These are phyloP conservation scores for Acanthosoma haemorrhoidale DNA, from an alignment of 2,888 invertebrate genomes.

Conservation along the genomic window DNA sequence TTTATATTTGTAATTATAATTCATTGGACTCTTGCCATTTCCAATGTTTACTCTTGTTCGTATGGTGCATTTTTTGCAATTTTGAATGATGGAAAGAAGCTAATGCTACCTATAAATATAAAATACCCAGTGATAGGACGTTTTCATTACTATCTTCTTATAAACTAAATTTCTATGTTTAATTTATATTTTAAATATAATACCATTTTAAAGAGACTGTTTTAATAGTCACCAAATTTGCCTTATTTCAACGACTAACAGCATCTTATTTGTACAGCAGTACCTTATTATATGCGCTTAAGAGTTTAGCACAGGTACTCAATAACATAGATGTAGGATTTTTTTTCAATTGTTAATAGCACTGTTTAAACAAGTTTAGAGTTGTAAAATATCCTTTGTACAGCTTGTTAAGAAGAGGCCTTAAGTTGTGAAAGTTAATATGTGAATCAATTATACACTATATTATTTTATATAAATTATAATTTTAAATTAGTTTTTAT, in stretches of 20 bases:
- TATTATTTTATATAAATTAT: constrained; percentile 9
- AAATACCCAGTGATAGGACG: constrained; percentile 29
- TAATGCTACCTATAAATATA: neutral
- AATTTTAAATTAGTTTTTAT: neutral
- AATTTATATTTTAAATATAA: neutral
- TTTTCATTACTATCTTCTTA: neutral
- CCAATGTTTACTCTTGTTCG: constrained; percentile 9
- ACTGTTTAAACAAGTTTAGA: neutral
- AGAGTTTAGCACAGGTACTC: constrained; percentile 13
- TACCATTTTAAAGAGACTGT: constrained; percentile 47
- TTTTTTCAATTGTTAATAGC: constrained; percentile 4
- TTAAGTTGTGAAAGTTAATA: constrained; percentile 18
- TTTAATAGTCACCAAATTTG: constrained; percentile 49
- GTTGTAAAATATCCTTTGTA: neutral
- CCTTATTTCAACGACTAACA: constrained; percentile 44
- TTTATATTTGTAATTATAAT: constrained; percentile 22
- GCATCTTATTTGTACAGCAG: neutral
- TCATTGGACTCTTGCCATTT: constrained; percentile 19
- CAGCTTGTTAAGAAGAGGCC: constrained; percentile 16
- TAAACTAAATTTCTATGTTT: neutral
- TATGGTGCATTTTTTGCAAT: neutral
- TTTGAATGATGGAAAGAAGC: neutral
- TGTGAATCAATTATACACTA: neutral
- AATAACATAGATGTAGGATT: neutral
- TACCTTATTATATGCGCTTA: constrained; percentile 18